phyloP scores from a whole-genome alignment of 64 coral and sea anemone genomes.

The Hydrozoanthus tunicans region DNA sequence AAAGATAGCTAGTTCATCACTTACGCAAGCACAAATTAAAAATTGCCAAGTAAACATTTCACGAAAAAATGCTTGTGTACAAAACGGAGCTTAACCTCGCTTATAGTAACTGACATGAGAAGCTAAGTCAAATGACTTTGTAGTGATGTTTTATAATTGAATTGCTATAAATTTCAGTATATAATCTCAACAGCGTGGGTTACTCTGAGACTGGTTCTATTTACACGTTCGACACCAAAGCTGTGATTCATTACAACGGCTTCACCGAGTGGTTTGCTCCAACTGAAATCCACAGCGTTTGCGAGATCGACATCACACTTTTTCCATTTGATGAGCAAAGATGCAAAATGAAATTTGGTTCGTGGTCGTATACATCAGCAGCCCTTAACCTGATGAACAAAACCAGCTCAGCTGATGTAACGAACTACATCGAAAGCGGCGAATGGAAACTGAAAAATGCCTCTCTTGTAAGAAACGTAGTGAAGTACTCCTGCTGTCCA shows the following conservation, averaged over 20 bases:
- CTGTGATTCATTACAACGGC: conserved; percentile 65
- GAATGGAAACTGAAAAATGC: conserved; percentile 81
- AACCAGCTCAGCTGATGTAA: conserved; percentile 57
- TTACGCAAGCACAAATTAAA: no score
- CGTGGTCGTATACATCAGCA: conserved; percentile 83
- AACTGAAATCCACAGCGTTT: conserved; percentile 94
- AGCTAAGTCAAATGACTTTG: no score
- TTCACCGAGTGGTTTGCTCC: conserved; percentile 90
- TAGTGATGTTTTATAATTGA: no score
- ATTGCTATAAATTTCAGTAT: no score
- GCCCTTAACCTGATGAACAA: conserved; percentile 60
- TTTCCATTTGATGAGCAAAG: conserved; percentile 97
- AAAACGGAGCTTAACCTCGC: no score
- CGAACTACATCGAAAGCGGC: conserved; percentile 77
- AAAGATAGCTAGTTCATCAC: no score
- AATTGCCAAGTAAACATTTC: no score
- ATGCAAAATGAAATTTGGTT: conserved; percentile 83
- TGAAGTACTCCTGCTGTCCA: conserved; percentile 73
- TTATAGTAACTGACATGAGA: no score
- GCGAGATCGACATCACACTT: conserved; percentile 83
- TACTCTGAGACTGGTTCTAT: conserved; percentile 74
- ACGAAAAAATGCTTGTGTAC: no score
- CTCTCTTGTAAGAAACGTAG: conserved; percentile 45
- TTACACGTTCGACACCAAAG: conserved; percentile 91
- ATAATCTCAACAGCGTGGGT: conserved; percentile 21